Percentiles rank a stretch among this genome's conserved stretches.
Conservation (phyloP, 2,113 vertebrate species). For the Bothrops jararaca region DNA sequence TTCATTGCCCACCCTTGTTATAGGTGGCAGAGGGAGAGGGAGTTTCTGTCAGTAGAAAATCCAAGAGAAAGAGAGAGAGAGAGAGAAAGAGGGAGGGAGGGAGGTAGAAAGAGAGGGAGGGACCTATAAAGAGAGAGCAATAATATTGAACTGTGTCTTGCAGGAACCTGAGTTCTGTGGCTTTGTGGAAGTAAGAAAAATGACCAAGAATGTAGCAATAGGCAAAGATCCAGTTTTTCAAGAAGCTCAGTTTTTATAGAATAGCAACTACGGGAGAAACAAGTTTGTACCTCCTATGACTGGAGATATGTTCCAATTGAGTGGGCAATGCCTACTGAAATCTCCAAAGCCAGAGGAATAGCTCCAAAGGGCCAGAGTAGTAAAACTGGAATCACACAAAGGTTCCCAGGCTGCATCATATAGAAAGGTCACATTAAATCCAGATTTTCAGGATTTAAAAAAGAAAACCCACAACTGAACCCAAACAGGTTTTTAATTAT, state of each 20-base stretch:
- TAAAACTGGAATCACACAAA: slow-evolving; percentile 1
- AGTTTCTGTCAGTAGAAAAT: neutral
- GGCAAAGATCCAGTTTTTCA: neutral
- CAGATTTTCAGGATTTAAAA: slow-evolving; percentile 15
- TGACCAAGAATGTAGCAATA: neutral
- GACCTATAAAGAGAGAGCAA: neutral
- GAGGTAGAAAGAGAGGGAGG: no score
- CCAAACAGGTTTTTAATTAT: neutral
- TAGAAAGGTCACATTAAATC: neutral
- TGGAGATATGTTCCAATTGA: neutral
- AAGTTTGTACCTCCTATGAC: neutral
- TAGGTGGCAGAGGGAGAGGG: no score
- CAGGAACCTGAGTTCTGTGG: neutral
- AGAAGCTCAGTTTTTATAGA: neutral
- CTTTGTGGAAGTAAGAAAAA: neutral
- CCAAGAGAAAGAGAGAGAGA: no score
- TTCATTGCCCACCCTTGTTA: no score
- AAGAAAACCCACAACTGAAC: neutral
- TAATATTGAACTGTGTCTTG: neutral
- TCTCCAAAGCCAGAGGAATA: neutral
- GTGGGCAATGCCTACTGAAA: neutral
- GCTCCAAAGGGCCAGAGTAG: neutral
- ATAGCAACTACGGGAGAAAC: neutral
- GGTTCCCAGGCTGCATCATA: neutral
- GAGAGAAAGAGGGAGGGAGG: no score